Evolutionary conservation across 92 coral and sea anemone genomes (phyloP), one percentile per base, ranked within the genome.

Genomic region (Pocillopora grandis): DNA sequence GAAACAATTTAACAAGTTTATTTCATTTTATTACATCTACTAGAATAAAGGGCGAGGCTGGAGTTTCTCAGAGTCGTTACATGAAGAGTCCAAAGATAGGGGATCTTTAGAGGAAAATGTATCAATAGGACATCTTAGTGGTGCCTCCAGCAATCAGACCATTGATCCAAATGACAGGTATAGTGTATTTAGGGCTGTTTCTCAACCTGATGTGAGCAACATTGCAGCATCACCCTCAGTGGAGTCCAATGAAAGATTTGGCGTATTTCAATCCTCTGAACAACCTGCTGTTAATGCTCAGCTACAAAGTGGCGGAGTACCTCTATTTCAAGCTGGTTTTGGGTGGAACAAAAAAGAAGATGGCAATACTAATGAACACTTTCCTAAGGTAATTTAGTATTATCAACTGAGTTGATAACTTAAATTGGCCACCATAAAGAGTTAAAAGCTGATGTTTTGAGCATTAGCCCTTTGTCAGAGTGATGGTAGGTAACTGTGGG

Each of bases 11-110:
- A 42, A 42, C 52, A 42, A 7, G 8, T 42, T 42, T 20, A 23
- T 57, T 19, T 9, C 37, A 35, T 58, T 79, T 79, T 8, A 62
- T 23, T 12, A 77, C 27, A 18, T 68, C 36, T 12, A 78, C 66
- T 18, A 93, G 97, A 85, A 79, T 13, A 90, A 66, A 77, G 92
- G 87, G 36, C 88, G 89, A 31, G 94, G 93, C 27, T 94, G 98
- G 98, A 94, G 95, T 75, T 91, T 94, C 78, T 78, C 84, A 33
- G 94, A 91, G 57, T 84, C 70, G 17, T 69, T 71, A 9, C 17
- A 79, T 12, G 82, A 27, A 58, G 77, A 71, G 82, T 19, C 90
- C 61, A 69, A 71, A 72, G 42, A 66, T 18, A 76, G 65, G 9
- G 75, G 67, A 76, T 33, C 21, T 58, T 37, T 2, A 3, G 81